Base-by-base conservation (phyloP, 2,113 vertebrate genomes). In the Tupaia chinensis region DNA sequence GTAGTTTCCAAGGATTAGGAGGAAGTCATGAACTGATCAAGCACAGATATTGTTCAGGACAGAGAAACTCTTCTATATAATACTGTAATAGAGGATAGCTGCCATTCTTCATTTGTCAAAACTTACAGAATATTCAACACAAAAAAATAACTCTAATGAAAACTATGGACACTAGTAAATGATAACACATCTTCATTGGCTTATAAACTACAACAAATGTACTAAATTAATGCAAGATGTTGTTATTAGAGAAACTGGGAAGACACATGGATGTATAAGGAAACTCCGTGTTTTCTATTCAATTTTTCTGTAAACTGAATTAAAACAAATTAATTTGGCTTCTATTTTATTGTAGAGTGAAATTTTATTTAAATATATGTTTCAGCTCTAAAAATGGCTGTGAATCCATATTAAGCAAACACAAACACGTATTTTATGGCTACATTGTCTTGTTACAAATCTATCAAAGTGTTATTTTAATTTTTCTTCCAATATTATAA, bases 401-500 rank as follows among this genome's bases (percentile, higher is more conserved):
- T 53, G 56, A 86, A 76, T 83, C 13, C 12, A 12, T 54, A 53
- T 70, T 79, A 88, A 89, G 2, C n/a, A 85, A 95, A 60, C 23
- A 93, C 13, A 87, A 0, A 25, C 4, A 13, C 13, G 32, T 25
- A 84, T 66, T 85, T 94, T 54, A 87, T 68, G 95, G 12, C 13
- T 82, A 34, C 6, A 68, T 65, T 9, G 73, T 92, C 58, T 87
- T 87, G 32, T 89, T 95, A 29, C 7, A 82, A 84, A 94, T 29
- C 7, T 91, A 66, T 84, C 85, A 23, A 94, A 78, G 17, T 79
- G 11, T 53, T 88, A 78, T 84, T 92, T 93, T 79, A 83, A 74
- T 95, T 94, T 96, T 84, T 7, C 91, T 66, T 85, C 73, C 73
- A 77, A 54, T 44, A 23, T 95, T 95, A 69, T 44, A 84, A 89